phyloP scores from a whole-genome alignment of 2,888 invertebrate species.

The Aleiodes alternator region DNA sequence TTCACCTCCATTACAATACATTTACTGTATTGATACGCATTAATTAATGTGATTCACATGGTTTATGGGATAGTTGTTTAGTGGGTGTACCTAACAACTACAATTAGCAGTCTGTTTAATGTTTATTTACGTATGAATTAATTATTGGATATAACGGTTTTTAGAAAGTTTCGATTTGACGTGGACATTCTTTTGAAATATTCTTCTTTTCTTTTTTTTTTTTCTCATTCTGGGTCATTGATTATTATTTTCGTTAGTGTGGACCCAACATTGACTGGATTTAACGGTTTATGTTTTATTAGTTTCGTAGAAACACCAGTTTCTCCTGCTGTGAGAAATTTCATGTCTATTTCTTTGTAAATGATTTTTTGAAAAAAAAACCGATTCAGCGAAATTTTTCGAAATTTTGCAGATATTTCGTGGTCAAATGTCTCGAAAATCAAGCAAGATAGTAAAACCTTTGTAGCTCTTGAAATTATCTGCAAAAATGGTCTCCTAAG shows the following conservation, averaged over 20 bases:
- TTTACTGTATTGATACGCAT: conserved; percentile 31
- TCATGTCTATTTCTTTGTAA: not conserved
- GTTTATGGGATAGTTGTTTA: not conserved
- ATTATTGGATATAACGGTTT: conserved; percentile 63
- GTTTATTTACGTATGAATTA: too few relatives aligned
- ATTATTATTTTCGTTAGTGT: conserved; percentile 25
- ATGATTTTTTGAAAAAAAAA: not conserved
- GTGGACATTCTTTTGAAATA: conserved; percentile 39
- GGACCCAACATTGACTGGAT: not conserved
- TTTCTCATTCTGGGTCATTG: conserved; percentile 43
- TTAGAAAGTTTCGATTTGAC: conserved; percentile 64
- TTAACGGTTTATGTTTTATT: not conserved
- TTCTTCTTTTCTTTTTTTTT: conserved; percentile 34
- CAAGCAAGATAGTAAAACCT: too few relatives aligned
- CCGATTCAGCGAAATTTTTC: too few relatives aligned
- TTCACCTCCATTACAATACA: conserved; percentile 19
- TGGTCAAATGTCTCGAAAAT: too few relatives aligned
- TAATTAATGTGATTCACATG: conserved; percentile 20
- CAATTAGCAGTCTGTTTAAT: too few relatives aligned
- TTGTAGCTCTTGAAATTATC: too few relatives aligned
- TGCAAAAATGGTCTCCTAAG: too few relatives aligned
- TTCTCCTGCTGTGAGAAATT: not conserved
- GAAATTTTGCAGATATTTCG: too few relatives aligned
- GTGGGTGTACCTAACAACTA: not conserved
- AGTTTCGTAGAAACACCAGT: not conserved